phyloP scores from a whole-genome alignment of 2,113 vertebrate genomes.

The Otolemur garnettii region DNA sequence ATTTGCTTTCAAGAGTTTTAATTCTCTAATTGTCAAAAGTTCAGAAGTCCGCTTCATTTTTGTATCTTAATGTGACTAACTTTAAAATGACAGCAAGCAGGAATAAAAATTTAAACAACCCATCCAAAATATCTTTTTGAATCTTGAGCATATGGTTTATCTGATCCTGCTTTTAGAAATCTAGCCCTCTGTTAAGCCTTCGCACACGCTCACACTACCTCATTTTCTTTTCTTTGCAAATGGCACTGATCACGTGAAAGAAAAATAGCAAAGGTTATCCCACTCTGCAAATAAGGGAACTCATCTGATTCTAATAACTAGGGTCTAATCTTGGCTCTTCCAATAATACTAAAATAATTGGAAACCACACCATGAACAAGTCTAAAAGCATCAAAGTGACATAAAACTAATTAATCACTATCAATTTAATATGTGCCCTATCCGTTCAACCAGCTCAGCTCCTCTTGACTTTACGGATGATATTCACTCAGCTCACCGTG shows the following conservation, averaged over 20 bases:
- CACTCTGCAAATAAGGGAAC: slow-evolving; percentile 60
- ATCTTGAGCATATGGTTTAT: slow-evolving; percentile 10
- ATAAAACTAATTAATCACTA: slow-evolving; percentile 85
- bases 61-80: not conserved
- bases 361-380: slow-evolving; percentile 82
- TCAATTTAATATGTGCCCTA: slow-evolving; percentile 82
- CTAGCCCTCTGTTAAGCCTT: slow-evolving; percentile 46
- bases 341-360: slow-evolving; percentile 81
- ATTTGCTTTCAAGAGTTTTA: not conserved
- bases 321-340: slow-evolving; percentile 78
- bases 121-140: slow-evolving; percentile 9
- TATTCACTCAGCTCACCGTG: slow-evolving; percentile 63
- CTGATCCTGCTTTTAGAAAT: slow-evolving; percentile 39
- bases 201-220: slow-evolving; percentile 38
- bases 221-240: slow-evolving; percentile 75
- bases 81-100: slow-evolving; percentile 35
- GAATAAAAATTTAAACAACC: slow-evolving; percentile 1
- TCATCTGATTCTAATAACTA: slow-evolving; percentile 77
- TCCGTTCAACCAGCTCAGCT: slow-evolving; percentile 79
- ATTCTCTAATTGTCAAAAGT: slow-evolving; percentile 9
- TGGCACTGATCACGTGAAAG: slow-evolving; percentile 50
- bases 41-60: not conserved
- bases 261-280: slow-evolving; percentile 80
- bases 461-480: slow-evolving; percentile 73
- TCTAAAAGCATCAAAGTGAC: slow-evolving; percentile 79